Evolutionary conservation across 2,888 invertebrate species (phyloP), one percentile per base, ranked within the genome.

Genomic region (Brenthis hecate): DNA sequence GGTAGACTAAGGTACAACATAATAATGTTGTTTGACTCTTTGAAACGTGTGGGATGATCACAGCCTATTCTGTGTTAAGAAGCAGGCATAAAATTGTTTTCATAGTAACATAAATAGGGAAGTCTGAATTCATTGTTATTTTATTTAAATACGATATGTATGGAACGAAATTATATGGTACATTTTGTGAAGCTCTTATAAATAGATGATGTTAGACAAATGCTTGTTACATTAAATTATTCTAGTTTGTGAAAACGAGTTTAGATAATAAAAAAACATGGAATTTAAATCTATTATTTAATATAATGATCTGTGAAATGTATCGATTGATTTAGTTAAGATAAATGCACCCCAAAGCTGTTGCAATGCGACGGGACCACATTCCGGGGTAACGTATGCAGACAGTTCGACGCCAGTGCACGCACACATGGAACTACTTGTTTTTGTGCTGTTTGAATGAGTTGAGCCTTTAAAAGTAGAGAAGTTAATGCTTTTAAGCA

Each of bases 11-110:
- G 77, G 80, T 85, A 84, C 83, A 80, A 82, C 84, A 77, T 89
- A 88, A 89, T 88, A 89, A 89, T 89, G 89, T 88, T 91, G 90
- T 91, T 90, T 82, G 87, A 84, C 80, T 83, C 84, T 84, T 71
- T 80, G 74, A 74, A 80, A 78, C 81, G 89, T 88, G 88, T 91
- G 88, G 89, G 89, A 82, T 82, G 88, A 88, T 91, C 90, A 88
- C 85, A 82, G 84, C 78, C 87, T 82, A 88, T 88, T 88, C 85
- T 86, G 81, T 85, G 81, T 81, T 78, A 83, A 87, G 85, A 82
- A 90, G 87, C 80, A 82, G 80, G 82, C 84, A 84, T 87, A 83
- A 82, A 87, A 81, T 78, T 76, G 74, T 80, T 76, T 75, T 76
- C 75, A 76, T 76, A 77, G 74, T 75, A 71, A 73, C 71, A 63